Evolutionary conservation across 2,113 vertebrate species (phyloP), one percentile per base, ranked within the genome.

Genomic region (Xiphophorus maculatus): DNA sequence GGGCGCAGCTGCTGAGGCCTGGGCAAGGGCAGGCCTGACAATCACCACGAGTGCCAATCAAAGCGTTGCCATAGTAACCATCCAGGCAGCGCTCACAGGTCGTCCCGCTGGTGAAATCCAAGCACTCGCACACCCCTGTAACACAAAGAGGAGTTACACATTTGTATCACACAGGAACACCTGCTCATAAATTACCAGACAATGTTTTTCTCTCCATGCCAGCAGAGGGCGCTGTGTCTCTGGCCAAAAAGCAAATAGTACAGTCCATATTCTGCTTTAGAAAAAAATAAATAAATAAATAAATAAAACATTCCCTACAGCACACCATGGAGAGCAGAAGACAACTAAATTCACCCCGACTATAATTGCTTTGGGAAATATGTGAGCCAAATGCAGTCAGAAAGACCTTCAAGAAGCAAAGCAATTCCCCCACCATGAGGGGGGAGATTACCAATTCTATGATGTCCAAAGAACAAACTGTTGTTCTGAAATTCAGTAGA

Each of bases 21-120:
- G 97, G 97, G 86, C 97, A 99, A 0, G 97, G 97, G 74, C 97
- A 99, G 0, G 95, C 95, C 77, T 91, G 93, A 92, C 97, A 98
- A 87, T 95, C 96, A 0, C 93, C 84, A 0, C 80, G 70, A 0
- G 3, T 93, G 88, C 97, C 97, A 3, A 0, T 0, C 71, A 96
- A 94, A 79, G 96, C 90, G 42, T 96, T 96, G 82, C 97, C 96
- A 0, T 97, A 95, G 93, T 96, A 98, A 81, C 97, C 96, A 0
- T 94, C 90, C 82, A 89, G 81, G 90, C 97, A 99, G 73, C 83
- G 95, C 88, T 98, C 96, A 1, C 97, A 99, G 93, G 93, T 94
- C 0, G 71, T 84, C 4, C 97, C 97, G 0, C 94, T 90, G 0
- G 97, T 99, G 51, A 96, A 95, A 92, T 97, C 94, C 30, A 77